These are phyloP conservation scores for Leucophenga maculata DNA, from an alignment of 2,888 invertebrate species.

Conservation along the genomic window DNA sequence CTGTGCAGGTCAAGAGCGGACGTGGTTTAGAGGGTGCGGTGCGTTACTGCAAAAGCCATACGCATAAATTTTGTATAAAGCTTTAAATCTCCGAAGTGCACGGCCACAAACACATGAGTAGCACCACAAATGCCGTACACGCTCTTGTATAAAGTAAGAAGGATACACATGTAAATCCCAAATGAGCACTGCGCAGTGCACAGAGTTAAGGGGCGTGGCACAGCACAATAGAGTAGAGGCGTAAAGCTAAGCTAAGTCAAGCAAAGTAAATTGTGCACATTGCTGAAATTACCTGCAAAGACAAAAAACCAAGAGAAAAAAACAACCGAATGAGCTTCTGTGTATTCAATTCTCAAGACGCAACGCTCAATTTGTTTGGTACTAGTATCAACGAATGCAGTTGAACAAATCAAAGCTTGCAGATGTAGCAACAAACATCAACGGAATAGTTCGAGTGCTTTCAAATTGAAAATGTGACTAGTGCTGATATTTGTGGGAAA, in stretches of 20 bases:
- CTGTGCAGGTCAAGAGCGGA: conserved; percentile 14
- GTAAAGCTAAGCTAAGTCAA: conserved; percentile 55
- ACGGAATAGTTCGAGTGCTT: no score
- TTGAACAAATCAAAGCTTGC: not conserved
- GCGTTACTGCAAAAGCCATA: conserved; percentile 43
- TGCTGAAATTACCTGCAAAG: conserved; percentile 57
- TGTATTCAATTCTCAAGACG: conserved; percentile 52
- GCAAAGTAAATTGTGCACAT: conserved; percentile 42
- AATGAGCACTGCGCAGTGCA: conserved; percentile 37
- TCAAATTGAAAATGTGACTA: no score
- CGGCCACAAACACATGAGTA: conserved; percentile 10
- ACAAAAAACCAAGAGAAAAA: conserved; percentile 11
- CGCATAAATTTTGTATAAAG: conserved; percentile 62
- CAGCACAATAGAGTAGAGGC: conserved; percentile 42
- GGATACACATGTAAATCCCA: conserved; percentile 63
- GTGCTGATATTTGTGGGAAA: no score
- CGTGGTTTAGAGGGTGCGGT: no score
- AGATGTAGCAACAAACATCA: no score
- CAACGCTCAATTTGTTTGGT: conserved; percentile 36
- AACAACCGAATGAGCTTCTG: conserved; percentile 4
- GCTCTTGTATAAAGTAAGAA: conserved; percentile 32
- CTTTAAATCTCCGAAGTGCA: conserved; percentile 57
- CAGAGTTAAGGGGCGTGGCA: no score
- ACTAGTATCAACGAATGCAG: conserved; percentile 13
- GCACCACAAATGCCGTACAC: not conserved